These are phyloP conservation scores for Sycophila sp. DNA, from an alignment of 1,140 invertebrate genomes.

Conservation along the genomic window DNA sequence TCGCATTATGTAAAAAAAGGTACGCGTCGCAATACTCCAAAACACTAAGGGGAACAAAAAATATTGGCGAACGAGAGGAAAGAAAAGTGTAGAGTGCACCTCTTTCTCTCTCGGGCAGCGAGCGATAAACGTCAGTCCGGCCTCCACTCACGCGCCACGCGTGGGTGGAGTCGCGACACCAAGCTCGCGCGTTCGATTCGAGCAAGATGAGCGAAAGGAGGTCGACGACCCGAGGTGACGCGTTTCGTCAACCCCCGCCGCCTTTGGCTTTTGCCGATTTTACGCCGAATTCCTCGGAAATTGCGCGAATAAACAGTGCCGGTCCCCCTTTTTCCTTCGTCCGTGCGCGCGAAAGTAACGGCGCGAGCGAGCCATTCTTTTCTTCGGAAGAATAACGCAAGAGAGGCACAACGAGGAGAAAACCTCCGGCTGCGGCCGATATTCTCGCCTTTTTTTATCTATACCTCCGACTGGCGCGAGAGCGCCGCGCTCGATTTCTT, in stretches of 20 bases:
- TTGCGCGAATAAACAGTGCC: neutral
- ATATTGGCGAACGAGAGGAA: too few relatives aligned
- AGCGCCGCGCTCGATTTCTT: constrained; percentile 2
- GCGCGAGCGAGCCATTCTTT: neutral
- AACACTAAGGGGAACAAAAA: too few relatives aligned
- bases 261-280: too few relatives aligned
- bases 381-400: constrained; percentile 3
- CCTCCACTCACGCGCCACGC: constrained; percentile 6
- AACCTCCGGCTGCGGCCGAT: neutral
- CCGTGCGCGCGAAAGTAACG: neutral
- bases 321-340: neutral
- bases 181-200: neutral
- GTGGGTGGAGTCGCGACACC: constrained; percentile 17
- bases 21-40: too few relatives aligned
- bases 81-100: too few relatives aligned
- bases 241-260: neutral
- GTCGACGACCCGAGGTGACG: neutral
- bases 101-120: constrained; percentile 42
- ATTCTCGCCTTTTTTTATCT: constrained; percentile 26
- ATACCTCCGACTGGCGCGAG: too few relatives aligned
- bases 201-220: neutral
- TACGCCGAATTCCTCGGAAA: neutral
- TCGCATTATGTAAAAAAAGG: too few relatives aligned
- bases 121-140: constrained; percentile 16
- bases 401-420: constrained; percentile 13